Conservation (phyloP, 2,113 vertebrate species). For the Mystacornis crossleyi region DNA sequence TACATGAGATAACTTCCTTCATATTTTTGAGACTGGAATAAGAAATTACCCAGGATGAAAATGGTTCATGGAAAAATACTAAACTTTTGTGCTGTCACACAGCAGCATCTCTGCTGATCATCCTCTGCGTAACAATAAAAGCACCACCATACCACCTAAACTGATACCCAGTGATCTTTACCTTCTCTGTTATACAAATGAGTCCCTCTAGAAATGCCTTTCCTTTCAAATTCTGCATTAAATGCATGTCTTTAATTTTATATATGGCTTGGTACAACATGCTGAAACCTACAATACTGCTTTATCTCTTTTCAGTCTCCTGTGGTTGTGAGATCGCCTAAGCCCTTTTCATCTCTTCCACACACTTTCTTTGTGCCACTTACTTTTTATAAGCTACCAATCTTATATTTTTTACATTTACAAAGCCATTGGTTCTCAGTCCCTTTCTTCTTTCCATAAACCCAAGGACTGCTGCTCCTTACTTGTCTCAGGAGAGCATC, state of each 20-base stretch:
- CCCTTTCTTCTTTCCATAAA: not conserved
- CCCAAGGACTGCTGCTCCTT: not conserved
- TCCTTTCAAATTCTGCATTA: not conserved
- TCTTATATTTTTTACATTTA: not conserved
- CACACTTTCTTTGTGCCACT: not conserved
- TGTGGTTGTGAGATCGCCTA: not conserved
- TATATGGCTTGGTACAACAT: not conserved
- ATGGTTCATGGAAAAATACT: not conserved
- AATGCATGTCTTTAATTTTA: not conserved
- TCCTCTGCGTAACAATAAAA: not conserved
- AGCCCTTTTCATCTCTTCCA: not conserved
- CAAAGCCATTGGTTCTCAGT: not conserved
- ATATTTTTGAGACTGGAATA: not conserved
- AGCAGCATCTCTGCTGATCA: not conserved
- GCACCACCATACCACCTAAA: not conserved
- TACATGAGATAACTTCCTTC: not conserved
- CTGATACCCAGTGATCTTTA: not conserved
- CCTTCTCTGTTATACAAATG: not conserved
- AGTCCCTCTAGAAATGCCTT: not conserved
- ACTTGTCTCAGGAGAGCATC: not conserved
- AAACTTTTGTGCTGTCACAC: not conserved
- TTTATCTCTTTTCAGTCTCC: not conserved
- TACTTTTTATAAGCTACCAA: not conserved
- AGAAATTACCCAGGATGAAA: not conserved
- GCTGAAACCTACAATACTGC: not conserved